Evolutionary conservation across 2,888 invertebrate species (phyloP).

Genomic region (Myopa testacea): DNA sequence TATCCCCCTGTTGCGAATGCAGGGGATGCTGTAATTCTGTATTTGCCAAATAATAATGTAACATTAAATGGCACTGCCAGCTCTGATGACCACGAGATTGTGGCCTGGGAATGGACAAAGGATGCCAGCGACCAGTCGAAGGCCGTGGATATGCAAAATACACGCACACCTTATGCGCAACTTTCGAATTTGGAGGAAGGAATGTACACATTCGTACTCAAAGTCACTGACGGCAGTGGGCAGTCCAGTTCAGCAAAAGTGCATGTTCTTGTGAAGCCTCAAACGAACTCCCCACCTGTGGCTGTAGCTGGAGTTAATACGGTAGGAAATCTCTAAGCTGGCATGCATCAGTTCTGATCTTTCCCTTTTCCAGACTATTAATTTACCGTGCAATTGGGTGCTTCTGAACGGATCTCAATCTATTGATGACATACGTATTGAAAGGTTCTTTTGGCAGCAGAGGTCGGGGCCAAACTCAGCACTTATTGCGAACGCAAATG

Average conservation of each 20-base stretch:
- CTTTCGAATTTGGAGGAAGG: conserved; percentile 92
- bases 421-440: conserved; percentile 85
- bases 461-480: conserved; percentile 77
- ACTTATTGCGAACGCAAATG: conserved; percentile 71
- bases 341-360: no score
- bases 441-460: conserved; percentile 87
- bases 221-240: conserved; percentile 91
- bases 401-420: conserved; percentile 84
- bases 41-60: conserved; percentile 87
- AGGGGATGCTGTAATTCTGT: conserved; percentile 88
- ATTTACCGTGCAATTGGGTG: conserved; percentile 85
- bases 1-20: conserved; percentile 97
- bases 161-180: conserved; percentile 88
- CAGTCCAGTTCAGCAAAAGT: conserved; percentile 90
- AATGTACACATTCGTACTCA: conserved; percentile 91
- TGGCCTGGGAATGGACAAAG: conserved; percentile 96
- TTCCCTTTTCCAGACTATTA: conserved; percentile 73
- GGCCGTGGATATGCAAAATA: conserved; percentile 96
- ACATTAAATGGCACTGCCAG: conserved; percentile 91
- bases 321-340: conserved; percentile 50
- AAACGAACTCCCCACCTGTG: conserved; percentile 85
- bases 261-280: conserved; percentile 92
- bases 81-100: conserved; percentile 93
- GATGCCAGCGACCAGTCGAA: conserved; percentile 87
- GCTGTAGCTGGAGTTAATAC: conserved; percentile 76